Base-by-base conservation (phyloP, 2,888 invertebrate species). In the Ophraella communa region DNA sequence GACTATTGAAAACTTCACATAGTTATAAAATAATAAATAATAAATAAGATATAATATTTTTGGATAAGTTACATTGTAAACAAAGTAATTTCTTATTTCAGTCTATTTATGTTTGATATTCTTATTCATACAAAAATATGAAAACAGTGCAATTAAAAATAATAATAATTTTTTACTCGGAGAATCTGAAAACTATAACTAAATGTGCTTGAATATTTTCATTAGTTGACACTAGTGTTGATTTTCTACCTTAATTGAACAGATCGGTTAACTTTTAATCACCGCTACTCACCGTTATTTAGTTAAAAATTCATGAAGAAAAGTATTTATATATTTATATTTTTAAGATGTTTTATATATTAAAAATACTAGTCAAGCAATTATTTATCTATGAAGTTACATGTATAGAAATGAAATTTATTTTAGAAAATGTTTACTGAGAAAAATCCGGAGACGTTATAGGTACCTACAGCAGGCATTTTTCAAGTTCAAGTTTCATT, bases 341-440 rank as follows among this genome's bases (percentile, higher is more conserved):
- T 59, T 59, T 59, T 59, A 51, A 59, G 23, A 51, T 51, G 27
- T 59, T 59, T 51, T 49, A 59, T 51, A 59, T 59, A 59, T 51
- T 59, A 59, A 51, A 56, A 51, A 51, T 42, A 59, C 51, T 59
- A 59, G 59, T 59, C 59, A 59, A 59, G 21, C 51, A 42, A 59
- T 59, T 59, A 59, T 59, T 59, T 59, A 59, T 59, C 51, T 59
- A 59, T 59, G 47, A 59, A 59, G 51, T 59, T 59, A 51, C 59
- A 59, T 24, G 14, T 58, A 58, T 51, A 47, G 47, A 59, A 59
- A 59, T 59, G 58, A 51, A 51, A 59, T 51, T 59, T 59, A 59
- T 59, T 59, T 59, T 59, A 59, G 33, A 51, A 59, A 59, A 33
- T 51, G 35, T 59, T 51, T 59, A 59, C 59, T 45, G 30, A 55